phyloP scores from a whole-genome alignment of 2,797 vertebrate species.

The Cetoscarus ocellatus region DNA sequence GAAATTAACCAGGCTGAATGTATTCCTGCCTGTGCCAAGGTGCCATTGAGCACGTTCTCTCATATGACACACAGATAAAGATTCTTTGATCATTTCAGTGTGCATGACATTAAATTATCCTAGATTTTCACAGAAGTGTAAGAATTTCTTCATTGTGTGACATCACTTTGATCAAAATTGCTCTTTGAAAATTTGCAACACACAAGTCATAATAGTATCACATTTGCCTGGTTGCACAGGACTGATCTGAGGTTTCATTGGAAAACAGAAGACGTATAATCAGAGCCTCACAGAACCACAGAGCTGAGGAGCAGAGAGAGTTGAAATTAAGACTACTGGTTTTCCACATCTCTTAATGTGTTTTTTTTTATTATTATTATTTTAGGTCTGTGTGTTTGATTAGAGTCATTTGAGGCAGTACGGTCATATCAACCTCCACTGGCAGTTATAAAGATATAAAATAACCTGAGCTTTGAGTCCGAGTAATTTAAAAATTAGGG shows the following conservation, averaged over 20 bases:
- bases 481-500: too few species aligned
- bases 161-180: constrained; percentile 73
- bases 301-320: constrained; percentile 6
- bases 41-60: constrained; percentile 43
- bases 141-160: constrained; percentile 46
- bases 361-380: too few species aligned
- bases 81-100: constrained; percentile 60
- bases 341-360: neutral
- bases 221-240: neutral
- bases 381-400: too few species aligned
- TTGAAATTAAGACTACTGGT: neutral
- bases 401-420: neutral
- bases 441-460: too few species aligned
- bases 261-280: constrained; percentile 39
- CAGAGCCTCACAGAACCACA: constrained; percentile 11
- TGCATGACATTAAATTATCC: constrained; percentile 58
- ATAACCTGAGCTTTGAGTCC: too few species aligned
- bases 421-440: neutral
- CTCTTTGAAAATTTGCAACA: constrained; percentile 66
- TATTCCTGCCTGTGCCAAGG: constrained; percentile 29
- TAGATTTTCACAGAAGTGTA: constrained; percentile 41
- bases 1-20: constrained; percentile 41
- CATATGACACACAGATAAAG: constrained; percentile 56
- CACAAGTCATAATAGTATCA: constrained; percentile 43
- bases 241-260: constrained; percentile 49